Evolutionary conservation across 37 sponge, comb jelly and placozoan genomes (phyloP).

Genomic region (Agelas oroides): DNA sequence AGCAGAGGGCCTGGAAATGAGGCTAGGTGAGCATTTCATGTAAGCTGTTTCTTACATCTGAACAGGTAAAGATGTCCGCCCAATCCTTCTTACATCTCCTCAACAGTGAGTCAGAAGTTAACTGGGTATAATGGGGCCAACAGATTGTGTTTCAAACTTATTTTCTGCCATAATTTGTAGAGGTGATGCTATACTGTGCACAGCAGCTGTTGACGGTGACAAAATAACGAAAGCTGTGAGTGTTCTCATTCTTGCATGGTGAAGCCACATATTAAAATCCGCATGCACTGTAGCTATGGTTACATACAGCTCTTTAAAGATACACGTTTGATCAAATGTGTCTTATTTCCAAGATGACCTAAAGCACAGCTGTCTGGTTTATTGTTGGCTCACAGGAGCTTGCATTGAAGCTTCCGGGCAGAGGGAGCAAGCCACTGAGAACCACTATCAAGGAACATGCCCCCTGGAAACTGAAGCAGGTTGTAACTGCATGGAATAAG

Average conservation of each 20-base stretch:
- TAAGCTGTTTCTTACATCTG: not conserved
- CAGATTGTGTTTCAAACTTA: not conserved
- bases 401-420: slow-evolving; percentile 52
- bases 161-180: slow-evolving; percentile 20
- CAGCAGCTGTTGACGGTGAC: slow-evolving; percentile 66
- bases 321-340: too few species aligned
- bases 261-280: too few species aligned
- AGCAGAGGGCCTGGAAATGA: too few species aligned
- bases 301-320: too few species aligned
- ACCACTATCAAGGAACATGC: slow-evolving; percentile 79
- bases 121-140: too few species aligned
- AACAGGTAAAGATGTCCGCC: slow-evolving; percentile 15
- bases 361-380: too few species aligned
- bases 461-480: slow-evolving; percentile 83
- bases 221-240: slow-evolving; percentile 81
- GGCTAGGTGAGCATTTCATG: too few species aligned
- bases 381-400: slow-evolving; percentile 66
- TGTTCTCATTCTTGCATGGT: too few species aligned
- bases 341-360: too few species aligned
- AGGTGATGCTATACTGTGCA: slow-evolving; percentile 62
- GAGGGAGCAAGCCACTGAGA: slow-evolving; percentile 40
- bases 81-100: slow-evolving; percentile 29
- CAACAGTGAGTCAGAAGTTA: slow-evolving; percentile 50
- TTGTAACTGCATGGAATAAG: slow-evolving; percentile 4
- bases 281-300: too few species aligned